Percentiles rank a stretch among this genome's conserved stretches.
Evolutionary conservation across 2,888 invertebrate species (phyloP).

Genomic region (Xylota sylvarum): DNA sequence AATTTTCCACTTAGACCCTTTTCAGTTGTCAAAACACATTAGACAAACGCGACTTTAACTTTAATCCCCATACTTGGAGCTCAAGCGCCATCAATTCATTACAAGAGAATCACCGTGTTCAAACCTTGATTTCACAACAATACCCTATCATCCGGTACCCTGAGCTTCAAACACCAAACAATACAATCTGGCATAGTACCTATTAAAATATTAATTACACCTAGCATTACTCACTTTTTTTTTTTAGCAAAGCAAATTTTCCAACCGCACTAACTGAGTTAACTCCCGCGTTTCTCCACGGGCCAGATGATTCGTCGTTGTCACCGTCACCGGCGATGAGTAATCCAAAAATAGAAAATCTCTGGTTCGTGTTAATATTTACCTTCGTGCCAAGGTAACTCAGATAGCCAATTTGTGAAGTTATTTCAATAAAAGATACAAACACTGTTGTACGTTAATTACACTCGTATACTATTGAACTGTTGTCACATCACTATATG

Average conservation of each 20-base stretch:
- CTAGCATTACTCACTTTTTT: conserved; percentile 42
- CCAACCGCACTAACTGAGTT: conserved; percentile 12
- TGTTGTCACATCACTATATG: conserved; percentile 32
- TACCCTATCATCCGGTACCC: not conserved
- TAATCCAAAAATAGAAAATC: conserved; percentile 67
- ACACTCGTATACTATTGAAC: conserved; percentile 15
- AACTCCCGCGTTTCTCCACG: conserved; percentile 39
- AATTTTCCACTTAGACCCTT: no score
- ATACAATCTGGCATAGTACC: not conserved
- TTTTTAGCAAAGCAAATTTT: conserved; percentile 21
- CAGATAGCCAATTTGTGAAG: conserved; percentile 26
- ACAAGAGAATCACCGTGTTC: no score
- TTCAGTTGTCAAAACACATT: no score
- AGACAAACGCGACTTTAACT: no score
- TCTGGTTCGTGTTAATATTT: conserved; percentile 15
- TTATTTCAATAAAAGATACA: conserved; percentile 35
- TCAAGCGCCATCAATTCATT: no score
- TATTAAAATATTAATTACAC: conserved; percentile 17
- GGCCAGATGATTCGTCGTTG: conserved; percentile 51
- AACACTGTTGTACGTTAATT: conserved; percentile 27
- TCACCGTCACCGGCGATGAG: conserved; percentile 57
- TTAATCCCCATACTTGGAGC: no score
- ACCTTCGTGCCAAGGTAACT: conserved; percentile 21
- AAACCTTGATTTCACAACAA: no score
- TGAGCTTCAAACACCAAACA: no score